phyloP scores from a whole-genome alignment of 2,888 invertebrate genomes.

The Apotomis capreana region DNA sequence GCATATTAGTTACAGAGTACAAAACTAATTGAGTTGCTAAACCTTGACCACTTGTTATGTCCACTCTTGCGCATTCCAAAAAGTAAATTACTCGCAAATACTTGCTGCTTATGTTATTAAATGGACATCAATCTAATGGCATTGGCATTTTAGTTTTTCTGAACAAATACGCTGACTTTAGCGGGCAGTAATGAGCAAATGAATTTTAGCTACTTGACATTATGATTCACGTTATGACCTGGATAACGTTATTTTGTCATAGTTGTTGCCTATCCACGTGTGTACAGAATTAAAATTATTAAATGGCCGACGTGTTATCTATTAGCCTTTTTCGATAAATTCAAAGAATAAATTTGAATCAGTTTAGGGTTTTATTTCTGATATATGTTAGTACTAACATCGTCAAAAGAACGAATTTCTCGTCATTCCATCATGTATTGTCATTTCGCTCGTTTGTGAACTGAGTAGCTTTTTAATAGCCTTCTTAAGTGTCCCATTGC shows the following conservation, averaged over 20 bases:
- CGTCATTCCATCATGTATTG: too few species aligned
- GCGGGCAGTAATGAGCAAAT: constrained; percentile 8
- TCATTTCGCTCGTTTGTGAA: too few species aligned
- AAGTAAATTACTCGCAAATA: constrained; percentile 53
- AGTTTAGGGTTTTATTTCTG: too few species aligned
- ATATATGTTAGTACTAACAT: too few species aligned
- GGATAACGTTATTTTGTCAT: neutral
- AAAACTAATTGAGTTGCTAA: constrained; percentile 33
- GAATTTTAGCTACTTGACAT: constrained; percentile 1
- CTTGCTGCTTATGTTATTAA: constrained; percentile 41
- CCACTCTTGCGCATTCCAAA: constrained; percentile 51
- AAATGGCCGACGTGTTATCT: too few species aligned
- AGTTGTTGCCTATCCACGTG: too few species aligned
- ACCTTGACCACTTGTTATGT: constrained; percentile 55
- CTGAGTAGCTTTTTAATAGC: too few species aligned
- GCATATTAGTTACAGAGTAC: neutral
- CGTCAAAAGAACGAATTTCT: too few species aligned
- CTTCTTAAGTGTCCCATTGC: too few species aligned
- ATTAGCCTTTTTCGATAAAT: too few species aligned
- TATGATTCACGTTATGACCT: neutral
- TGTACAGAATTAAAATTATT: too few species aligned
- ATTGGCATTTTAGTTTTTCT: constrained; percentile 36
- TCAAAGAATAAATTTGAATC: too few species aligned
- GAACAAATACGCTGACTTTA: constrained; percentile 15
- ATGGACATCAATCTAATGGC: constrained; percentile 36